A percentile compares a stretch with the other conserved stretches of the same genome.
These are phyloP conservation scores for Acanthosepion esculentum DNA, from an alignment of 2,888 invertebrate species.

Conservation along the genomic window DNA sequence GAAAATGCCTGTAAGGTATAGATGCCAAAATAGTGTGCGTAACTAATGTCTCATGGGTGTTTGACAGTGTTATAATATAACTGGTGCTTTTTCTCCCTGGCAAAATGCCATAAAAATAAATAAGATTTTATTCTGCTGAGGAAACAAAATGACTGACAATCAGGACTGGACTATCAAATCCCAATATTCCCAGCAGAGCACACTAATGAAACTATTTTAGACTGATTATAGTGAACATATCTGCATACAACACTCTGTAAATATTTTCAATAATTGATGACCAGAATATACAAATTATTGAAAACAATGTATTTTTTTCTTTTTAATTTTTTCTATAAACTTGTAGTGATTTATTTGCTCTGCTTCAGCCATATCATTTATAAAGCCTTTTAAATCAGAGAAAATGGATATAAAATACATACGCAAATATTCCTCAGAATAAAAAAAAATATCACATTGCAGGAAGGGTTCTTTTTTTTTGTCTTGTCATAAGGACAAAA, in stretches of 20 bases:
- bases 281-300: background rate
- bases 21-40: background rate
- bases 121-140: background rate
- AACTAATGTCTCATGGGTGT: background rate
- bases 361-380: too few relatives aligned
- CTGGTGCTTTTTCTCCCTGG: background rate
- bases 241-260: background rate
- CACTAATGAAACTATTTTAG: background rate
- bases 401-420: too few relatives aligned
- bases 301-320: too few relatives aligned
- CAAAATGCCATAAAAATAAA: background rate
- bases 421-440: too few relatives aligned
- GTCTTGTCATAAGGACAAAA: too few relatives aligned
- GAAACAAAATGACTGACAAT: background rate
- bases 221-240: background rate
- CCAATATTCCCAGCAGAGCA: background rate
- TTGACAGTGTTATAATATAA: background rate
- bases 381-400: too few relatives aligned
- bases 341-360: too few relatives aligned
- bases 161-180: background rate
- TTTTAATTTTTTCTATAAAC: too few relatives aligned
- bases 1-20: background rate
- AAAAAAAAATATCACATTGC: too few relatives aligned
- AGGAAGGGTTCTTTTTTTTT: too few relatives aligned
- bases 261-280: background rate